Evolutionary conservation across 2,888 invertebrate species (phyloP), one percentile per base, ranked within the genome.

Genomic region (Hoplodrina ambigua): DNA sequence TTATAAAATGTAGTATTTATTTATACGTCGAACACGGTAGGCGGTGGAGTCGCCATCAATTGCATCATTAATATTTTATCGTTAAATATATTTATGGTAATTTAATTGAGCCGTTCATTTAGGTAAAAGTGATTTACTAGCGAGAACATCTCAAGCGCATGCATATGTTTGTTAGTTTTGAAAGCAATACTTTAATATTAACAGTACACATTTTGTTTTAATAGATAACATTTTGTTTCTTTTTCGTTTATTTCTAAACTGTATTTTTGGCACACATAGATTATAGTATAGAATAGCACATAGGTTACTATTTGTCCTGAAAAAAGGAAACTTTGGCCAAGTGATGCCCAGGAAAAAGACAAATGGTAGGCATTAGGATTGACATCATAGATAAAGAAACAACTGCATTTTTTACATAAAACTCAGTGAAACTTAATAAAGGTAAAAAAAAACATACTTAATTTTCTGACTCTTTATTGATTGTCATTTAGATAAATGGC

Each of bases 1-100:
- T 75, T 58, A 71, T 78, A 80, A 83, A 81, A 68, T 60, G 50
- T 56, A 69, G 64, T 80, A 75, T 75, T 83, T 82, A 83, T 79
- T 74, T 72, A 62, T 67, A 55, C 17, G 46, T 44, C 64, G 53
- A 75, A 78, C 75, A 72, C 78, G 55, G 80, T 83, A 84, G 84
- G 84, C 73, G 80, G 83, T 69, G 33, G 52, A 61, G 54, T 57
- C 49, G 62, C 56, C 64, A 58, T 73, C 67, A 74, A 74, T 59
- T 59, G 67, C 65, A 61, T 67, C 61, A 75, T 72, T 67, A 82
- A 82, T 80, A 78, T 67, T 70, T 79, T 54, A 80, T 72, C 66
- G 72, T 78, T 63, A 69, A 78, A 64, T 52, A 59, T 75, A 67
- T 82, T 80, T 61, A 80, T 30, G 62, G 53, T 49, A 54, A 65